These are phyloP conservation scores for Yponomeuta malinellus DNA, from an alignment of 2,888 invertebrate species.

Conservation along the genomic window DNA sequence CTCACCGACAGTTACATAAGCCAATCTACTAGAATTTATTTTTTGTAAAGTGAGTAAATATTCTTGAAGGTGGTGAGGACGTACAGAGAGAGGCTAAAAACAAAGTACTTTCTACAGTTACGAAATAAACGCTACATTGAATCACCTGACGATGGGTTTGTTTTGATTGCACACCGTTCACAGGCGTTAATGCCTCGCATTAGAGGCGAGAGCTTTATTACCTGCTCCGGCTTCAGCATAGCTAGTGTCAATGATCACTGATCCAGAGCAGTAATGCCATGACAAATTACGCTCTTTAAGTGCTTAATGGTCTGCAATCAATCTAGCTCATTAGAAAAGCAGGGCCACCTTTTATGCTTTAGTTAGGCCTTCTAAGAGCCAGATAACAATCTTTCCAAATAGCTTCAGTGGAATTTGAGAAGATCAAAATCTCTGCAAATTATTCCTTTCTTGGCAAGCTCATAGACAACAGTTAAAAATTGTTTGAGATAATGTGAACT, in stretches of 20 bases:
- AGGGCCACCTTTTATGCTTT: background rate
- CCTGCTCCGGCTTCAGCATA: constrained; percentile 19
- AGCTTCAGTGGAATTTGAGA: background rate
- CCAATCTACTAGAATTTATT: background rate
- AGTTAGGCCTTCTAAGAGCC: background rate
- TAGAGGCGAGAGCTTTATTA: constrained; percentile 41
- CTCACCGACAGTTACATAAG: constrained; percentile 10
- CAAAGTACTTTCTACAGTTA: constrained; percentile 58
- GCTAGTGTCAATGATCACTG: constrained; percentile 15
- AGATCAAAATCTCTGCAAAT: constrained; percentile 2
- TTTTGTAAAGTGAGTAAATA: constrained; percentile 5
- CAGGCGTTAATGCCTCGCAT: constrained; percentile 40
- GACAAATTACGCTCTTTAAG: background rate
- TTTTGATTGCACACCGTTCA: constrained; percentile 43
- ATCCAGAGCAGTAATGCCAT: constrained; percentile 16
- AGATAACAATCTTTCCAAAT: background rate
- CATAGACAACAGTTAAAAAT: background rate
- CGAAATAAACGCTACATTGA: constrained; percentile 60
- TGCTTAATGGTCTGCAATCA: background rate
- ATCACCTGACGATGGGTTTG: constrained; percentile 49
- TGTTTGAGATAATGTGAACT: background rate
- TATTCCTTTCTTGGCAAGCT: background rate
- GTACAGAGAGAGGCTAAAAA: constrained; percentile 29
- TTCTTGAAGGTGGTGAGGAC: constrained; percentile 16
- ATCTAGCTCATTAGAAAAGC: constrained; percentile 3